Conservation (phyloP, 2,888 invertebrate genomes). For the Uropetala carovei region DNA sequence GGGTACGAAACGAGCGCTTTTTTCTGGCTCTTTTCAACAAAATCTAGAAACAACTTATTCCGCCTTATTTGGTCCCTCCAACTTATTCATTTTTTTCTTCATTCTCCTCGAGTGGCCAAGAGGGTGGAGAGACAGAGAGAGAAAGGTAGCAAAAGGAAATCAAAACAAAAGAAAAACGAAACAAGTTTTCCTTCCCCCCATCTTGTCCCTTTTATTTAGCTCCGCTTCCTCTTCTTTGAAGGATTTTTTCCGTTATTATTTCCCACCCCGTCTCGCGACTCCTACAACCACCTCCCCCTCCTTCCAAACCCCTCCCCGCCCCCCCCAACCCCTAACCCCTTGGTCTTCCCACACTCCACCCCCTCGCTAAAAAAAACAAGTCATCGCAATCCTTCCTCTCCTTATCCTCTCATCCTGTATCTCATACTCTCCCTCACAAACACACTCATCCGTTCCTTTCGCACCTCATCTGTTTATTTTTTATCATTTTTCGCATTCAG, state of each 20-base stretch:
- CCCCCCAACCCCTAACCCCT: too few relatives aligned
- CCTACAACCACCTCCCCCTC: too few relatives aligned
- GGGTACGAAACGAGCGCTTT: neutral
- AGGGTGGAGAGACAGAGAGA: neutral
- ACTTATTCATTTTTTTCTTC: neutral
- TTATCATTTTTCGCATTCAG: conserved; percentile 14
- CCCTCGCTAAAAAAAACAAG: neutral
- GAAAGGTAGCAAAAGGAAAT: neutral
- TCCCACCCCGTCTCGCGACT: neutral
- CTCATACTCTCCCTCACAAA: neutral
- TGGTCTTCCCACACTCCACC: neutral
- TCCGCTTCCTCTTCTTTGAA: neutral
- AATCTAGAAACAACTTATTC: conserved; percentile 17
- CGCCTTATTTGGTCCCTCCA: neutral
- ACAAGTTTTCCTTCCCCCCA: neutral
- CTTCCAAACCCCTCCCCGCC: too few relatives aligned
- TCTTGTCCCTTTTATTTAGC: neutral
- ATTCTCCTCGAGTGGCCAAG: neutral
- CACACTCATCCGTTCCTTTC: neutral
- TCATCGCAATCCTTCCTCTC: neutral
- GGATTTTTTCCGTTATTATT: neutral
- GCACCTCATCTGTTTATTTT: neutral
- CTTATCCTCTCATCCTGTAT: neutral
- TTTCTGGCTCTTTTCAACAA: neutral
- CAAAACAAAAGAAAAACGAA: conserved; percentile 5